Evolutionary conservation across 2,797 vertebrate species (phyloP).

Genomic region (Eidolon dupreanum): DNA sequence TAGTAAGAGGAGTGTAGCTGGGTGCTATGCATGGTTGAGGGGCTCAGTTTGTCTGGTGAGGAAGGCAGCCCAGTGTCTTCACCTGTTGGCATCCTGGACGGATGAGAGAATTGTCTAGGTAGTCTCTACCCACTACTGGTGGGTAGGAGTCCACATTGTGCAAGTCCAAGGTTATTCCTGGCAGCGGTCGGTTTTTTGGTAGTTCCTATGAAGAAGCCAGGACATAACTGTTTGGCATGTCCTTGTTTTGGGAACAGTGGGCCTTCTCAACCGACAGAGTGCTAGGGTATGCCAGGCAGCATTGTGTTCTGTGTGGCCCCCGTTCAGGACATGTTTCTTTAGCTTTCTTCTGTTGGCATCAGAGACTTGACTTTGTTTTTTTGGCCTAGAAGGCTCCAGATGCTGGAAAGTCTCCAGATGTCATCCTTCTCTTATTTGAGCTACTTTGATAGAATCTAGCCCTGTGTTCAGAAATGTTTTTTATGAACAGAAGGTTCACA

Average conservation of each 20-base stretch:
- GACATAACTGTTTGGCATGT: neutral
- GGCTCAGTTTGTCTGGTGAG: neutral
- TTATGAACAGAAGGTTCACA: constrained; percentile 53
- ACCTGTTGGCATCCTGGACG: neutral
- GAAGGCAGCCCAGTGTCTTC: neutral
- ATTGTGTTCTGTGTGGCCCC: neutral
- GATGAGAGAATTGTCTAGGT: neutral
- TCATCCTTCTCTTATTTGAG: constrained; percentile 36
- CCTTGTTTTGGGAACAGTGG: constrained; percentile 23
- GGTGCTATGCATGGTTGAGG: neutral
- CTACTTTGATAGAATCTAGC: constrained; percentile 46
- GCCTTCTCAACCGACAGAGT: neutral
- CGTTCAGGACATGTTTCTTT: neutral
- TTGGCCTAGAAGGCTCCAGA: neutral
- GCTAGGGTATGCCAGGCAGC: neutral
- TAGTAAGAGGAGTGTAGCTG: neutral
- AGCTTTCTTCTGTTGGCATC: neutral
- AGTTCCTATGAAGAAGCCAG: constrained; percentile 44
- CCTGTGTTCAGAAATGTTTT: constrained; percentile 52
- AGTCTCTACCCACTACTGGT: constrained; percentile 4
- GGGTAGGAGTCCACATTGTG: neutral
- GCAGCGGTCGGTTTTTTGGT: neutral
- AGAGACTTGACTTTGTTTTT: constrained; percentile 28
- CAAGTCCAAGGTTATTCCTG: constrained; percentile 55
- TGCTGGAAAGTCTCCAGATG: neutral